Percentiles rank a stretch among this genome's conserved stretches.
phyloP scores from a whole-genome alignment of 2,888 invertebrate species.

The Cheiracanthium punctorium region DNA sequence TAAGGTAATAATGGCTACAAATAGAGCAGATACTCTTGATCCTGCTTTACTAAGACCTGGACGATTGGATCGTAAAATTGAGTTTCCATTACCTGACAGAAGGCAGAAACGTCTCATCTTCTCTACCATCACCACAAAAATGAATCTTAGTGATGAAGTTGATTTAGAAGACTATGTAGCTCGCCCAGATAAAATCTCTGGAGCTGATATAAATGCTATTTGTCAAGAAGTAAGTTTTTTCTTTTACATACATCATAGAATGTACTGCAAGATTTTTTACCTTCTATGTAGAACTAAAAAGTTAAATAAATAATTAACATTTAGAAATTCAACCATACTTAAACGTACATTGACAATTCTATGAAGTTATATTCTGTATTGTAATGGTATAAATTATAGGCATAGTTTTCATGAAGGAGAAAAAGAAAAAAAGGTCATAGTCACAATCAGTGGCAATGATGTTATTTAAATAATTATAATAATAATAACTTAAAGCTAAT shows the following conservation, averaged over 20 bases:
- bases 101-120: slow-evolving; percentile 95
- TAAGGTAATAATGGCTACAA: slow-evolving; percentile 94
- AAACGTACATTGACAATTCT: too few species aligned
- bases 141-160: slow-evolving; percentile 98
- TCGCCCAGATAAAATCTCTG: slow-evolving; percentile 97
- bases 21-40: slow-evolving; percentile 97
- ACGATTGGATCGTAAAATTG: slow-evolving; percentile 97
- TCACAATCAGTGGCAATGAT: too few species aligned
- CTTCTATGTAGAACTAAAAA: too few species aligned
- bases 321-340: too few species aligned
- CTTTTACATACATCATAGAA: neutral
- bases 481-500: too few species aligned
- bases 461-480: too few species aligned
- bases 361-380: too few species aligned
- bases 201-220: slow-evolving; percentile 99
- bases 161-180: slow-evolving; percentile 99
- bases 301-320: too few species aligned
- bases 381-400: too few species aligned
- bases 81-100: slow-evolving; percentile 97
- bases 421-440: too few species aligned
- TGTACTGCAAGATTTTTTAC: too few species aligned
- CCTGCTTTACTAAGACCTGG: slow-evolving; percentile 97
- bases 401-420: too few species aligned
- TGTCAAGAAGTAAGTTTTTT: slow-evolving; percentile 87
- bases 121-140: slow-evolving; percentile 96